Percentiles rank a stretch among this genome's conserved stretches.
These are phyloP conservation scores for Aporophyla lueneburgensis DNA, from an alignment of 2,888 invertebrate species.

Conservation along the genomic window DNA sequence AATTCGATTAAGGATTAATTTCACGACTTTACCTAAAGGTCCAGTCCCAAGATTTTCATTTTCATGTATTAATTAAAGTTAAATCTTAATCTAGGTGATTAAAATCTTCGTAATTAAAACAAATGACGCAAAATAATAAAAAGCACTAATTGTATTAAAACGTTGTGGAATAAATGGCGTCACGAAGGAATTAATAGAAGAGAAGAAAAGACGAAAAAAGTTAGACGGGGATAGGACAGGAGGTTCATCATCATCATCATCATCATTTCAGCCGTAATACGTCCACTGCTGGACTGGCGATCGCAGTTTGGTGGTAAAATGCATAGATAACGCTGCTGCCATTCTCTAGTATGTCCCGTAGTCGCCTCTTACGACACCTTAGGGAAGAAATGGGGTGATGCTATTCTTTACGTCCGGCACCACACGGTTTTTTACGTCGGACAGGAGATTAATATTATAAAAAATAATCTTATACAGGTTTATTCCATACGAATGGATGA, in stretches of 20 bases:
- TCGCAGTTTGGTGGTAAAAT: too few relatives aligned
- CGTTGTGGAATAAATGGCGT: not conserved
- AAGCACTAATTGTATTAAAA: slow-evolving; percentile 12
- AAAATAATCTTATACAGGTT: not conserved
- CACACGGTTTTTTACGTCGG: too few relatives aligned
- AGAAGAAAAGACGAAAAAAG: too few relatives aligned
- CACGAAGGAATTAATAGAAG: slow-evolving; percentile 9
- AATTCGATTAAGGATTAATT: not conserved
- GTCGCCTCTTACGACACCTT: too few relatives aligned
- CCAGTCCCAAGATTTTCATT: not conserved
- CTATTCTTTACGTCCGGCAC: too few relatives aligned
- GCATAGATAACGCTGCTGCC: too few relatives aligned
- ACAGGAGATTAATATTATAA: not conserved
- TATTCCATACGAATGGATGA: not conserved
- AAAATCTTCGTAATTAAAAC: slow-evolving; percentile 20
- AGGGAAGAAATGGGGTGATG: too few relatives aligned
- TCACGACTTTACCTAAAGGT: too few relatives aligned
- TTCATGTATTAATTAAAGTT: not conserved
- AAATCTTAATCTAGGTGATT: not conserved
- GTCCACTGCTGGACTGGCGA: too few relatives aligned
- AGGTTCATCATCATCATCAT: too few relatives aligned
- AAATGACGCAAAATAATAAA: slow-evolving; percentile 11
- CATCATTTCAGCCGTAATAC: too few relatives aligned
- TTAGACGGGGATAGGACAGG: not conserved
- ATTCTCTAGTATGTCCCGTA: too few relatives aligned